Base-by-base conservation (phyloP, 2,888 invertebrate genomes). In the Drosophila heteroneura region DNA sequence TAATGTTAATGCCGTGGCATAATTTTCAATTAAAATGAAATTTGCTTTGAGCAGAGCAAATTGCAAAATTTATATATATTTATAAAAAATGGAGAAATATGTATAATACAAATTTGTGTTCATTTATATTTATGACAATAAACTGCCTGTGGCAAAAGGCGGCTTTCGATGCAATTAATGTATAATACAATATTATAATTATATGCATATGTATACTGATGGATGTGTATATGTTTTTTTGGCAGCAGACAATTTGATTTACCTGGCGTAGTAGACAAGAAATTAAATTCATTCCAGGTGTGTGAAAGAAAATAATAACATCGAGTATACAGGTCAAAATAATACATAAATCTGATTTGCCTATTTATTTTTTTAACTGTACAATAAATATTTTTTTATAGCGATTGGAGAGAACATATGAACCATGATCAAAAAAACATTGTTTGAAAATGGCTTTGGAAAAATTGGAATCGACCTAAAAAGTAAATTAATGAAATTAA, bases 11-110 rank as follows among this genome's bases (percentile, higher is more conserved):
- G 89, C 85, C 81, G 62, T 65, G 74, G 84, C 89, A 86, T 86
- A 84, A 89, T 86, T 86, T 86, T 89, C 89, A 86, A 86, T 86
- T 86, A 89, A 89, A 86, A 84, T 84, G 70, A 89, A 86, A 86
- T 89, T 86, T 86, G 89, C 84, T 85, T 87, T 81, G 79, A 80
- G 78, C 70, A 73, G 71, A 86, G 89, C 81, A 88, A 85, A 86
- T 82, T 86, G 83, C 81, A 60, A 74, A 68, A 74, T 72, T 74
- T 60, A 41, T 44, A 6, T 26, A 26, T 33, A 4, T 12, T 33
- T 39, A 58, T 47, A 52, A 30, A 62, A 19, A 28, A 37, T 10
- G 16, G 54, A n/a, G n/a, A 41, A 37, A 64, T 61, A 59, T 60
- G 39, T 61, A 53, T 60, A 60, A 28, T 63, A 62, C 62, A 70